Base-by-base conservation (phyloP, 1,140 invertebrate species). In the Camponotus vicinus region DNA sequence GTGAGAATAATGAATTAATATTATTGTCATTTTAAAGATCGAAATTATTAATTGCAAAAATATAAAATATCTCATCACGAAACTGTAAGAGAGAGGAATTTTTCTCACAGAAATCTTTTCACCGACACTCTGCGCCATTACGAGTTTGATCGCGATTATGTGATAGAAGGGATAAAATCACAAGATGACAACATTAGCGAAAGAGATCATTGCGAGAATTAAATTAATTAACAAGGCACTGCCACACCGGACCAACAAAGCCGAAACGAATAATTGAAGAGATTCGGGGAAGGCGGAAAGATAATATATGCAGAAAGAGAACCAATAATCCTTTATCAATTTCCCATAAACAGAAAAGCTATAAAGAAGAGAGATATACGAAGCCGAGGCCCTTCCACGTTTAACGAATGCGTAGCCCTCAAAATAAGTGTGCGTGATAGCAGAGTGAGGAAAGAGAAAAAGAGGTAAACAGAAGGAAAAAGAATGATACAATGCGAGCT, bases 171-270 rank as follows among this genome's bases (percentile, higher is more conserved):
- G 9, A 66, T 3, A 79, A 67, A 52, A 69, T 37, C 13, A 83
- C 67, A 13, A 45, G 37, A 42, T 13, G 13, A 88, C 70, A 59
- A 42, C 42, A 52, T 27, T 66, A 85, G 45, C 57, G 13, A 57
- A 6, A 79, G 34, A 79, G 75, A 21, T 85, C 73, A 85, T 78
- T 45, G 9, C 55, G 78, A 71, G 45, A 40, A 32, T 75, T 83
- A 83, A 83, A 73, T 75, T 79, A 78, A 42, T 86, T 87, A 93
- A 92, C 90, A 84, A 93, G 90, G 91, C 94, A 95, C 94, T 95
- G 94, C 88, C 85, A 94, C 87, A 94, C 91, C 87, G 92, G 93
- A 93, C 94, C 93, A 94, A 93, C 91, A 75, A 63, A 83, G 42
- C 42, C 82, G 67, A 76, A 34, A 34, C 57, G 6, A 79, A 45